phyloP scores from a whole-genome alignment of 2,888 invertebrate genomes.

The Eretmocerus hayati region DNA sequence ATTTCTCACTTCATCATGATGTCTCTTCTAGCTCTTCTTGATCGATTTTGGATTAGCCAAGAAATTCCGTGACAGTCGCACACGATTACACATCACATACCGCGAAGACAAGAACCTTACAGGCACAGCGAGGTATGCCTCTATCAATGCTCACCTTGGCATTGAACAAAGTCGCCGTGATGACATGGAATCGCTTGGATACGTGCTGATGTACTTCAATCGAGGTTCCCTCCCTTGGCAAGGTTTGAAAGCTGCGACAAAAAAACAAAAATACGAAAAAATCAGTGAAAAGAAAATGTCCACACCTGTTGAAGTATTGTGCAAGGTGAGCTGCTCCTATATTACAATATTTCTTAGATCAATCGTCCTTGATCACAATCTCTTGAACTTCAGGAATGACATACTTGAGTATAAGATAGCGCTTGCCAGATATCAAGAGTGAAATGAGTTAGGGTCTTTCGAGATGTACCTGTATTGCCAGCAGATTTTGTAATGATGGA shows the following conservation, averaged over 20 bases:
- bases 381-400: no score
- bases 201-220: constrained; percentile 99
- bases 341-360: no score
- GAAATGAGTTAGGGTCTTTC: no score
- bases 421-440: no score
- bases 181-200: constrained; percentile 98
- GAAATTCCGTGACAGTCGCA: constrained; percentile 91
- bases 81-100: constrained; percentile 88
- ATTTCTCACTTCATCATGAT: not conserved
- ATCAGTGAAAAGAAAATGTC: constrained; percentile 99
- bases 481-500: no score
- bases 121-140: constrained; percentile 94
- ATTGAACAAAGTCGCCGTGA: constrained; percentile 98
- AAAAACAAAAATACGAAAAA: constrained; percentile 98
- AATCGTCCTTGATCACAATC: no score
- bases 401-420: no score
- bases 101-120: constrained; percentile 91
- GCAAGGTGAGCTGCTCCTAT: constrained; percentile 87
- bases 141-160: constrained; percentile 98
- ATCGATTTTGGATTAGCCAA: constrained; percentile 99
- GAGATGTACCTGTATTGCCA: no score
- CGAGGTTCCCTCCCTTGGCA: constrained; percentile 94
- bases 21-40: constrained; percentile 66
- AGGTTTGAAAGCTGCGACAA: constrained; percentile 94
- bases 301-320: constrained; percentile 94